Evolutionary conservation across 2,888 invertebrate species (phyloP).

Genomic region (Eucriotettix oculatus): DNA sequence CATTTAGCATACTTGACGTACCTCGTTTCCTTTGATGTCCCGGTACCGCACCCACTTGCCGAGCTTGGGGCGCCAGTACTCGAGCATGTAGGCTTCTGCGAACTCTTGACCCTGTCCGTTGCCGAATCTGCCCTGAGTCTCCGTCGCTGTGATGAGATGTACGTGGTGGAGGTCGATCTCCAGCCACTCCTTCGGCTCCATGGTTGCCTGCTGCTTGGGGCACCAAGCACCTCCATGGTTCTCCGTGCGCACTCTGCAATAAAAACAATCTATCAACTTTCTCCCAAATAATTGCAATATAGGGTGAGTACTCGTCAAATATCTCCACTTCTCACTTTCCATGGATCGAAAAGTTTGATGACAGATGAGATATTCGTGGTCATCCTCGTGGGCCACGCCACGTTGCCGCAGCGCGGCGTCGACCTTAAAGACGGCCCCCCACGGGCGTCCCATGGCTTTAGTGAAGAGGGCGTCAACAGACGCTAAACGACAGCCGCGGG

Average conservation of each 20-base stretch:
- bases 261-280: conserved; percentile 1
- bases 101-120: conserved; percentile 82
- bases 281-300: too few relatives aligned
- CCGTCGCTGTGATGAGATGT: conserved; percentile 65
- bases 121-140: conserved; percentile 79
- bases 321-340: too few relatives aligned
- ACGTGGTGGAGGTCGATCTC: conserved; percentile 64
- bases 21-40: conserved; percentile 59
- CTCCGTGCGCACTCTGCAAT: conserved; percentile 61
- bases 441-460: too few relatives aligned
- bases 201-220: conserved; percentile 62
- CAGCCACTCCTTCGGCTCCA: conserved; percentile 60
- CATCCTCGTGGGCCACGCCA: too few relatives aligned
- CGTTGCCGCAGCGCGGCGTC: too few relatives aligned
- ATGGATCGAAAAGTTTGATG: too few relatives aligned
- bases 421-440: too few relatives aligned
- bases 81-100: conserved; percentile 65
- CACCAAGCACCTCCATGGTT: conserved; percentile 86
- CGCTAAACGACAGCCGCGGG: too few relatives aligned
- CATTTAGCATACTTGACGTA: conserved; percentile 23
- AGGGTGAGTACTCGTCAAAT: too few relatives aligned
- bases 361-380: too few relatives aligned
- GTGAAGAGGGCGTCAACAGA: too few relatives aligned
- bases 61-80: conserved; percentile 66
- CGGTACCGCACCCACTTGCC: conserved; percentile 72